Percentiles rank a stretch among this genome's conserved stretches.
These are phyloP conservation scores for Hydrotaea cyrtoneurina DNA, from an alignment of 2,888 invertebrate genomes.

Conservation along the genomic window DNA sequence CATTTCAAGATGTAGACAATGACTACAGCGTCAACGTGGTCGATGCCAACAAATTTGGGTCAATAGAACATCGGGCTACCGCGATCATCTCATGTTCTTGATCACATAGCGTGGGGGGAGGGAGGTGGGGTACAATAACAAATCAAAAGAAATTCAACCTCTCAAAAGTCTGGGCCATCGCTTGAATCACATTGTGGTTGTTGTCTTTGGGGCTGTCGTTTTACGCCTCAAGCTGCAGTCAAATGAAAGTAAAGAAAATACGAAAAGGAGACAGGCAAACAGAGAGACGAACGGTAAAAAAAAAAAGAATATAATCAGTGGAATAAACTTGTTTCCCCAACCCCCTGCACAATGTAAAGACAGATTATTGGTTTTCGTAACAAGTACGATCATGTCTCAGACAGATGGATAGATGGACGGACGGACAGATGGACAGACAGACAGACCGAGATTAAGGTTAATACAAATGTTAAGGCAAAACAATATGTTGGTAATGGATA, in stretches of 20 bases:
- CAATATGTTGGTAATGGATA: conserved; percentile 7
- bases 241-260: conserved; percentile 21
- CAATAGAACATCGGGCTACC: conserved; percentile 21
- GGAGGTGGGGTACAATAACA: no score
- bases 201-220: background rate
- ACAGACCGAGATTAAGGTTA: conserved; percentile 61
- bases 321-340: conserved; percentile 8
- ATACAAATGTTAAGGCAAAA: conserved; percentile 60
- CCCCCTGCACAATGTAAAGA: background rate
- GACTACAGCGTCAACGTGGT: background rate
- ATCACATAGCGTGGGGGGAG: no score
- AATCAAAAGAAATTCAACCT: conserved; percentile 6
- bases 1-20: background rate
- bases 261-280: background rate
- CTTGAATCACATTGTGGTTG: background rate
- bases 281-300: background rate
- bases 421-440: background rate
- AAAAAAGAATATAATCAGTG: conserved; percentile 2
- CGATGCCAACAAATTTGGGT: conserved; percentile 1
- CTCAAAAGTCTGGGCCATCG: background rate
- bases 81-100: no score
- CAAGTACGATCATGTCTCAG: background rate
- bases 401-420: background rate
- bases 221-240: background rate
- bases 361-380: background rate